Evolutionary conservation across 1,140 invertebrate species (phyloP).

Genomic region (Neodiprion virginianus): DNA sequence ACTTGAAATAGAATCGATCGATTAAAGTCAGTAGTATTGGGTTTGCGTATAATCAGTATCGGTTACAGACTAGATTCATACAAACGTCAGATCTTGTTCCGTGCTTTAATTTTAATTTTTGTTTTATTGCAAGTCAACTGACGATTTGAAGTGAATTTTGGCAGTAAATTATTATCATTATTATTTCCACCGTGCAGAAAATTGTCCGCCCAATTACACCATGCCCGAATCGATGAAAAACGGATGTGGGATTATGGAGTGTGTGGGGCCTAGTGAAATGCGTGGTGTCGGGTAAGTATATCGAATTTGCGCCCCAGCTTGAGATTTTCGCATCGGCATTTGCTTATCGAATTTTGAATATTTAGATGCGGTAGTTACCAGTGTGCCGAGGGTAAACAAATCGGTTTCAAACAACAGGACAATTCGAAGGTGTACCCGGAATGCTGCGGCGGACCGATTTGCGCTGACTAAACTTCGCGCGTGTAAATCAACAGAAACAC

Average conservation of each 20-base stretch:
- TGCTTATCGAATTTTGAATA: neutral
- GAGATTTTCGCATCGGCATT: neutral
- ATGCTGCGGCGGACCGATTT: neutral
- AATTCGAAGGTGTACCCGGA: neutral
- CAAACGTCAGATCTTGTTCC: no score
- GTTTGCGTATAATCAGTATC: no score
- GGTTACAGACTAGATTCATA: no score
- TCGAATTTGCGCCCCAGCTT: neutral
- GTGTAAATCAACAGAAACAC: no score
- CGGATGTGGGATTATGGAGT: neutral
- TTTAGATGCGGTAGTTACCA: neutral
- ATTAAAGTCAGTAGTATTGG: no score
- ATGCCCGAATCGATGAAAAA: neutral
- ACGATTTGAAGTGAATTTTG: no score
- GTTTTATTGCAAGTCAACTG: no score
- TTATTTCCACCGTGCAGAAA: neutral
- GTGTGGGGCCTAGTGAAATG: neutral
- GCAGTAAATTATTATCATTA: no score
- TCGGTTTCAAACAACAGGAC: neutral
- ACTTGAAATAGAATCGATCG: no score
- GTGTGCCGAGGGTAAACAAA: neutral
- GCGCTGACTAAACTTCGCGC: neutral
- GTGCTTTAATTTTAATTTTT: no score
- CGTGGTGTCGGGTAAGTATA: neutral
- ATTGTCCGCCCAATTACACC: neutral